Conservation (phyloP, 2,797 vertebrate species). For the Neostethus bicornis region DNA sequence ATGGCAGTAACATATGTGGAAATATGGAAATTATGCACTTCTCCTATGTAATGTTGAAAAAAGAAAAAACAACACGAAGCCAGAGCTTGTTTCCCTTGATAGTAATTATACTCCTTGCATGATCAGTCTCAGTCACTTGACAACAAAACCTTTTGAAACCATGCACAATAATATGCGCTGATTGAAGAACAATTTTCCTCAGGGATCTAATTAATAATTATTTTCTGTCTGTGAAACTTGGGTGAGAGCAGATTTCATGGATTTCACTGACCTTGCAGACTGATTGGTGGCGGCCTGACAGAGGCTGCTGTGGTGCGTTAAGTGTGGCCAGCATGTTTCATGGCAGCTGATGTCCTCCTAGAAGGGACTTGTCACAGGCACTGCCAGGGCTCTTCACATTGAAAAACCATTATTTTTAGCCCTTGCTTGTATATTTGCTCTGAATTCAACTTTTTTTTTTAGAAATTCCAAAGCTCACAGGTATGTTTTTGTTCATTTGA, state of each 20-base stretch:
- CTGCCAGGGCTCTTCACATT: conserved; percentile 40
- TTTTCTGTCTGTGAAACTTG: conserved; percentile 38
- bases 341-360: conserved; percentile 53
- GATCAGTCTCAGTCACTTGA: conserved; percentile 46
- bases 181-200: conserved; percentile 63
- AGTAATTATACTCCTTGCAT: conserved; percentile 48
- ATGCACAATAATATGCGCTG: conserved; percentile 40
- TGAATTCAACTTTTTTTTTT: background rate
- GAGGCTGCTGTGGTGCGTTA: conserved; percentile 42
- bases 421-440: conserved; percentile 8
- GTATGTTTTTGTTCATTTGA: background rate
- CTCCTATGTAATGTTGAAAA: conserved; percentile 11
- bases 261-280: conserved; percentile 41
- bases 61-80: conserved; percentile 36
- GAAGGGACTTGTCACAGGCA: conserved; percentile 30
- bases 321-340: conserved; percentile 43
- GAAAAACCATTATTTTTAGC: conserved; percentile 30
- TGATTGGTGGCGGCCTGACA: conserved; percentile 49
- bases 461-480: background rate
- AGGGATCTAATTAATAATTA: conserved; percentile 67
- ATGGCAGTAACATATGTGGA: background rate
- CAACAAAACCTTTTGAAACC: conserved; percentile 26
- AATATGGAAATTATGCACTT: conserved; percentile 3
- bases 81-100: conserved; percentile 45
- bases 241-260: conserved; percentile 45